Percentiles rank a stretch among this genome's conserved stretches.
Conservation (phyloP, 2,113 vertebrate genomes). For the Kryptolebias marmoratus region DNA sequence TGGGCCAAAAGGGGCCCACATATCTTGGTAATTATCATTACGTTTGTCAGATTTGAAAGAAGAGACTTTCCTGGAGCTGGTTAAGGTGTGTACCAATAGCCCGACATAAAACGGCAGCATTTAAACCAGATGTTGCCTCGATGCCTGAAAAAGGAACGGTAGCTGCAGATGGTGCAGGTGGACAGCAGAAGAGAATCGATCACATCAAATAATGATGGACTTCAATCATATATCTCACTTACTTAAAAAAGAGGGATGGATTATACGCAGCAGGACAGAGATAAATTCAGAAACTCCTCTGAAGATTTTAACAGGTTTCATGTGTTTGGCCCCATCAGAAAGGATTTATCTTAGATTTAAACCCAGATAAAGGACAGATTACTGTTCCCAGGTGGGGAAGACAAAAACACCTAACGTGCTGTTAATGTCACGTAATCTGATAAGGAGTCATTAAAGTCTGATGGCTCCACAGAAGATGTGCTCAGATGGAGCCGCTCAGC, state of each 20-base stretch:
- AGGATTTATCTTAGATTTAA: background rate
- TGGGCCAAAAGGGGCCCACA: background rate
- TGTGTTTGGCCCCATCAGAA: constrained; percentile 19
- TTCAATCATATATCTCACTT: constrained; percentile 55
- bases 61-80: constrained; percentile 17
- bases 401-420: background rate
- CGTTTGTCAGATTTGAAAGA: constrained; percentile 22
- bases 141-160: constrained; percentile 37
- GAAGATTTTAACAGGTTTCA: constrained; percentile 18
- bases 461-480: background rate
- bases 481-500: constrained; percentile 1
- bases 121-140: constrained; percentile 42
- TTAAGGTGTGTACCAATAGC: constrained; percentile 51
- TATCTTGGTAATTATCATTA: constrained; percentile 39
- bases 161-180: constrained; percentile 61
- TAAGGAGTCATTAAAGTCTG: background rate
- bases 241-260: constrained; percentile 25
- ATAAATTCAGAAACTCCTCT: constrained; percentile 20
- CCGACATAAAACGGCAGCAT: constrained; percentile 32
- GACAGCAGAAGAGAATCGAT: constrained; percentile 26
- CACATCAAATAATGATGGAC: constrained; percentile 7
- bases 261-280: constrained; percentile 24
- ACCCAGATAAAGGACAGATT: constrained; percentile 1
- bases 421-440: constrained; percentile 7
- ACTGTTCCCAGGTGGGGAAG: background rate